These are phyloP conservation scores for Oryctolagus cuniculus DNA, from an alignment of 2,113 vertebrate genomes.

Conservation along the genomic window DNA sequence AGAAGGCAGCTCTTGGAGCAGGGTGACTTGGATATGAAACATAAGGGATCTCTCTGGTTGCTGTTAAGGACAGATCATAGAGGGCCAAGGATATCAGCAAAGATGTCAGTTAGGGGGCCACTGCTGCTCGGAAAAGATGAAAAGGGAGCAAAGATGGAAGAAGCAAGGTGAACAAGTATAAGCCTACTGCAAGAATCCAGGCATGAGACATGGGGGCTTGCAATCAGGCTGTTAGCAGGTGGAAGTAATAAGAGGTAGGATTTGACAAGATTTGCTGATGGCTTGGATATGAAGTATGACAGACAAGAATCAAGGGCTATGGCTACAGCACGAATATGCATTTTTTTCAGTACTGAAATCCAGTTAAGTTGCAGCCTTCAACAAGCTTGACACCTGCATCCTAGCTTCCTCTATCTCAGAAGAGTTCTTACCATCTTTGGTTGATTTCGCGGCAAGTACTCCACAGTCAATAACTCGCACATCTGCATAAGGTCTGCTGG, in stretches of 20 bases:
- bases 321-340: accelerated
- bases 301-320: background rate
- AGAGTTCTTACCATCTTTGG: conserved; percentile 92
- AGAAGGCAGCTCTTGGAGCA: background rate
- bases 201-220: background rate
- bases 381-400: background rate
- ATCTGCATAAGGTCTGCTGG: conserved; percentile 97
- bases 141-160: background rate
- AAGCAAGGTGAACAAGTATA: background rate
- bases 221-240: background rate
- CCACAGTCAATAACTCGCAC: conserved; percentile 97
- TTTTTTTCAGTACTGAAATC: background rate
- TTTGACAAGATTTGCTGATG: background rate
- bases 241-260: background rate
- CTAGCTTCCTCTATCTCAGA: background rate
- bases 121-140: background rate
- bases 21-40: background rate
- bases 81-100: background rate
- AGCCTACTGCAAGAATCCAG: background rate
- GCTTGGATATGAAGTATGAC: background rate
- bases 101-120: background rate
- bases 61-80: background rate
- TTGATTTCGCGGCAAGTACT: conserved; percentile 94
- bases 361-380: background rate
- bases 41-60: background rate